phyloP scores from a whole-genome alignment of 2,888 invertebrate species.

The Acleris cristana region DNA sequence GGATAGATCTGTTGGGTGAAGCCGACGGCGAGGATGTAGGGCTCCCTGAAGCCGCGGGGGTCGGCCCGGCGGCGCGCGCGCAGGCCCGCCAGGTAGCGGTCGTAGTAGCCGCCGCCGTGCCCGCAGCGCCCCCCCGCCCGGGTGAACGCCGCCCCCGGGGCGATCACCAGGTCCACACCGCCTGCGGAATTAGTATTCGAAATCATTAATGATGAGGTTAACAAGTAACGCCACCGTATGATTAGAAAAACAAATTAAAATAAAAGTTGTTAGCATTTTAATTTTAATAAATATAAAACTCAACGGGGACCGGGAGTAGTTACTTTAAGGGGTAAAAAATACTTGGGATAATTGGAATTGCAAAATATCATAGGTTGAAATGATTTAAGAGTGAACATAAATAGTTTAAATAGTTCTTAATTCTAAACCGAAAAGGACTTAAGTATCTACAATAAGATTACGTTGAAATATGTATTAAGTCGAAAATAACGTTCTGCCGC shows the following conservation, averaged over 20 bases:
- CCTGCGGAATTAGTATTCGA: conserved; percentile 64
- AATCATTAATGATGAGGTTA: too few species aligned
- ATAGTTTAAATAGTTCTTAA: too few species aligned
- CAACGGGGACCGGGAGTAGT: not conserved
- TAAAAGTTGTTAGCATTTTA: too few species aligned
- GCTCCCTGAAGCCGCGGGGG: conserved; percentile 55
- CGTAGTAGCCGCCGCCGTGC: conserved; percentile 95
- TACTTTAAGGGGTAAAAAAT: not conserved
- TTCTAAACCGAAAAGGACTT: too few species aligned
- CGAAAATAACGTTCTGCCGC: too few species aligned
- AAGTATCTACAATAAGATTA: too few species aligned
- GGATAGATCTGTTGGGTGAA: conserved; percentile 90
- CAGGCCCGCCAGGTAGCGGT: conserved; percentile 85
- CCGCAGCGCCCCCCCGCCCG: conserved; percentile 85
- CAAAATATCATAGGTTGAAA: not conserved
- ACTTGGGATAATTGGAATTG: not conserved
- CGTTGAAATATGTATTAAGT: too few species aligned
- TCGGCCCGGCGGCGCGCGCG: conserved; percentile 44
- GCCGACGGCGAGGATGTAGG: conserved; percentile 85
- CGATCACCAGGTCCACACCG: conserved; percentile 91
- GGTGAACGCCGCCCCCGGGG: conserved; percentile 94
- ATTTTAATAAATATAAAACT: not conserved
- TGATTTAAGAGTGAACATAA: too few species aligned
- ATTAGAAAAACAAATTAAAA: too few species aligned
- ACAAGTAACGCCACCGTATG: too few species aligned